phyloP scores from a whole-genome alignment of 2,113 vertebrate species.

The Australoheros scitulus region DNA sequence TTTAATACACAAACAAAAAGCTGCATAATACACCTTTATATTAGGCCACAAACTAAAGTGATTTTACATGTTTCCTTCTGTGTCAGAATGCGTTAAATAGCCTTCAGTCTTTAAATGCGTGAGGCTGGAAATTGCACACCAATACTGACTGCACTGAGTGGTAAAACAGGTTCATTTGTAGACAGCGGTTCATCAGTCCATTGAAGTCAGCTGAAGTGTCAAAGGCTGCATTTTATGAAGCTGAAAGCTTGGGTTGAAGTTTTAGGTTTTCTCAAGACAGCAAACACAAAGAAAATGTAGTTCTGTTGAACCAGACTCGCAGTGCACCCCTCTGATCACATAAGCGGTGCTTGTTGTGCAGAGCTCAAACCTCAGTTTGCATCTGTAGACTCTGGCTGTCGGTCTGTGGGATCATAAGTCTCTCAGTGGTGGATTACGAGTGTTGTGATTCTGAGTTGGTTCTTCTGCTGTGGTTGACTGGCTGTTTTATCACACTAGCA shows the following conservation, averaged over 20 bases:
- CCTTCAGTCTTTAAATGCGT: background rate
- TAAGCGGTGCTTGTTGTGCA: slow-evolving; percentile 31
- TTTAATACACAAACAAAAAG: background rate
- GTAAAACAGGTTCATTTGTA: background rate
- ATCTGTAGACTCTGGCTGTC: slow-evolving; percentile 50
- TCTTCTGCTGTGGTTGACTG: background rate
- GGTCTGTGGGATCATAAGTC: slow-evolving; percentile 18
- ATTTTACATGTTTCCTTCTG: background rate
- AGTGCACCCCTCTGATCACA: background rate
- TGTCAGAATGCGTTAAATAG: background rate
- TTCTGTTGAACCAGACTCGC: background rate
- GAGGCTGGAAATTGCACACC: background rate
- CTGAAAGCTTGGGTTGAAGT: background rate
- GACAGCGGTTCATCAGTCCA: background rate
- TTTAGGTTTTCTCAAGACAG: accelerated
- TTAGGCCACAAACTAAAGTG: background rate
- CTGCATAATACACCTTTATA: background rate
- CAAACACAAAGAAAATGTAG: background rate
- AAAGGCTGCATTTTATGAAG: background rate
- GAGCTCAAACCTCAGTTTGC: slow-evolving; percentile 35
- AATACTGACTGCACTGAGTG: background rate
- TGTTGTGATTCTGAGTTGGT: slow-evolving; percentile 6
- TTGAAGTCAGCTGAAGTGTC: background rate
- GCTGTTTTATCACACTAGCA: slow-evolving; percentile 7
- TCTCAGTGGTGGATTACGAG: background rate